Evolutionary conservation across 2,888 invertebrate species (phyloP), one percentile per base, ranked within the genome.

Genomic region (Mythimna pallens): DNA sequence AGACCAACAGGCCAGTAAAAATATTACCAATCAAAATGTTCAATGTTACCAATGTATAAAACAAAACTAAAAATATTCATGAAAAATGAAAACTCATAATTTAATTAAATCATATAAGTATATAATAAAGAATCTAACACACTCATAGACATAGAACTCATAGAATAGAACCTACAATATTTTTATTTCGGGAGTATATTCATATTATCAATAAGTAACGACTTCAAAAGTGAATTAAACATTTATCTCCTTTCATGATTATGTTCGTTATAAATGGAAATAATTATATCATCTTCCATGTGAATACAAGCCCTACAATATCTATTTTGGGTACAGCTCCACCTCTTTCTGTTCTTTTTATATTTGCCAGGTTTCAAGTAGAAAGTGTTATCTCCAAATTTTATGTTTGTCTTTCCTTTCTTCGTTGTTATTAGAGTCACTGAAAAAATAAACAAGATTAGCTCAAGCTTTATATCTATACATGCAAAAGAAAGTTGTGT

Each of bases 311-410:
- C 94, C 63, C 83, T 90, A 70, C 94, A 94, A 67, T 94, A 94
- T 65, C 90, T 93, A 70, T 94, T 94, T 72, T 93, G 92, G 0
- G 94, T 92, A 61, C 93, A 94, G 54, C 91, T 86, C 93, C 93
- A 94, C 40, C 94, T 81, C 47, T 89, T 88, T 69, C 89, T 92
- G 3, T 82, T 77, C 0, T 85, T 82, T 54, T 86, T 91, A 52
- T 86, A 81, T 64, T 90, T 92, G 0, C 93, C 93, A 0, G 91
- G 91, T 65, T 93, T 94, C 47, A 88, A 67, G 74, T 95, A 95
- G 78, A 94, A 95, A 2, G 91, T 92, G 73, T 93, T 65, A 0
- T 89, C 86, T 0, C 93, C 94, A 2, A 95, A 84, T 89, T 90
- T 93, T 55, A 95, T 94, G 62, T 94, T 91, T 0, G 83, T 91